Evolutionary conservation across 30 jellyfish, hydroid and myxozoan species (phyloP).

Genomic region (Chrysaora quinquecirrha): DNA sequence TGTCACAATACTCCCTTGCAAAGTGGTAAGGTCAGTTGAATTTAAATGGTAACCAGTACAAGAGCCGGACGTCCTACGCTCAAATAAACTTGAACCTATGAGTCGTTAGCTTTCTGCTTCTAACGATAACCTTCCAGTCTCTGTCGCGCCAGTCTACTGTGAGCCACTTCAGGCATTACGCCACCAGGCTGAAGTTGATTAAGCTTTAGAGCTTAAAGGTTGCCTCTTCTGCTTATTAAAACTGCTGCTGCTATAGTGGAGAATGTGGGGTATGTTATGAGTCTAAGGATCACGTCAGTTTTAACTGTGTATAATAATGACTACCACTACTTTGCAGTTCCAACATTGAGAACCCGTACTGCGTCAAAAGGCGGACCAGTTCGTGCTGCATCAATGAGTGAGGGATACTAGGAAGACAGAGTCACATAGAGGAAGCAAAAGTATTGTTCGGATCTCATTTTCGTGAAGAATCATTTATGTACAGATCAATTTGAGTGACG

Average conservation of each 20-base stretch:
- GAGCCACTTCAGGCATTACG: too few relatives aligned
- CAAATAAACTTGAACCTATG: too few relatives aligned
- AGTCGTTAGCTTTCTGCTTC: too few relatives aligned
- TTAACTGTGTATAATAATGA: not conserved
- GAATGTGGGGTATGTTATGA: not conserved
- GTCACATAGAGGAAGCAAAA: not conserved
- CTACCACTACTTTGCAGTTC: conserved; percentile 52
- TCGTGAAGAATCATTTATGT: not conserved
- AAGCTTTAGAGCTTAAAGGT: not conserved
- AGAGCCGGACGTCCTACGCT: too few relatives aligned
- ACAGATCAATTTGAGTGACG: not conserved
- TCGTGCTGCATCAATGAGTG: conserved; percentile 87
- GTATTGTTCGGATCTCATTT: not conserved
- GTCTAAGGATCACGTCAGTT: not conserved
- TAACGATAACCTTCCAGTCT: too few relatives aligned
- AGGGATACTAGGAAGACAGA: conserved; percentile 20
- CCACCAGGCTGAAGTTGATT: too few relatives aligned
- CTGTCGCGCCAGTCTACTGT: too few relatives aligned
- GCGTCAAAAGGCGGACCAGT: conserved; percentile 90
- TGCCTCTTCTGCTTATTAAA: not conserved
- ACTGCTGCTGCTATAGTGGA: too few relatives aligned
- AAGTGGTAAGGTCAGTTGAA: too few relatives aligned
- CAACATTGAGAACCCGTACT: conserved; percentile 88
- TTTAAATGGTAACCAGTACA: too few relatives aligned
- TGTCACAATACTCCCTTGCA: too few relatives aligned